Evolutionary conservation across 2,113 vertebrate species (phyloP), one percentile per base, ranked within the genome.

Genomic region (Oxyruncus cristatus): DNA sequence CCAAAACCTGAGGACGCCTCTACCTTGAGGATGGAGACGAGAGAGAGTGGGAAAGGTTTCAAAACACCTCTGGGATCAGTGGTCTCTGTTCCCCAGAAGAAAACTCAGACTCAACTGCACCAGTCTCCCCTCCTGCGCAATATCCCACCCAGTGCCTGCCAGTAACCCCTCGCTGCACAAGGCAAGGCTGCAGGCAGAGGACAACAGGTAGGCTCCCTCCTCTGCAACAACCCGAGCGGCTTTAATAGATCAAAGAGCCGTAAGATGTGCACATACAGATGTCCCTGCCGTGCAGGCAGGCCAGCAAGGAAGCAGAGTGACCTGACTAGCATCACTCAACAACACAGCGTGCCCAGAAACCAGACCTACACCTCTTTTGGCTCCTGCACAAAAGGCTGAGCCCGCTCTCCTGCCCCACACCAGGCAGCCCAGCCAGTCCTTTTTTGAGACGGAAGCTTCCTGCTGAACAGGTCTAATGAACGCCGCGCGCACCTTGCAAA

Each of bases 401-500:
- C 68, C 56, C 1, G 4, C 49, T 61, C 58, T 46, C 72, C 83
- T 27, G 12, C n/a, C 87, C 83, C 5, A 2, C 42, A 28, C 39
- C 53, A 76, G 50, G n/a, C 55, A 28, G 37, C 30, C 56, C 47
- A 49, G 82, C 19, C 75, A 46, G 50, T 18, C 70, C 44, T 37
- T 75, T 88, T 28, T 8, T 0, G 0, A 91, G 74, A 55, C 0
- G 0, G 10, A 75, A 58, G 62, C 67, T 94, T 97, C 95, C 85
- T 94, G 95, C 63, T 71, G 28, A 96, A 96, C 93, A 80, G 85
- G 95, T 93, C 93, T 92, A 52, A 81, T 46, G 59, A 96, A 71
- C 1, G 1, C 58, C 0, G 2, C 0, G 0, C 3, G 9, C 72
- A 63, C 53, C 42, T 81, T 33, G 62, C 58, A 62, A n/a, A 91